phyloP scores from a whole-genome alignment of 2,113 vertebrate species.

The Anolis sagrei region DNA sequence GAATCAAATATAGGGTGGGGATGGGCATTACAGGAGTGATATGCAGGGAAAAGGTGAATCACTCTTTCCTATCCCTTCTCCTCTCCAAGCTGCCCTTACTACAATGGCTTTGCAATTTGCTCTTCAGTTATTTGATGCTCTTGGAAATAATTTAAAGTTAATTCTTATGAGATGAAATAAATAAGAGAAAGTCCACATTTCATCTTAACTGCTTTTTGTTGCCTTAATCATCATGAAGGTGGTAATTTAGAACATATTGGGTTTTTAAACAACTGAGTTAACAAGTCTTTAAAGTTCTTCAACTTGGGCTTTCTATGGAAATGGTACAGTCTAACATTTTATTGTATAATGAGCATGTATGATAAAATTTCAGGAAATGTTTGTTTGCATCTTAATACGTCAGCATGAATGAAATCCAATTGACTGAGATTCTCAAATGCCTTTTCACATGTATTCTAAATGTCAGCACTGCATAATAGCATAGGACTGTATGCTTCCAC shows the following conservation, averaged over 20 bases:
- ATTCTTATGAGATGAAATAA: constrained; percentile 24
- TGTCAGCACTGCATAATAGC: constrained; percentile 21
- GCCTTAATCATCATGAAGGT: background rate
- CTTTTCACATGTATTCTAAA: background rate
- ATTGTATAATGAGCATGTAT: constrained; percentile 32
- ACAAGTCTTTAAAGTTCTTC: constrained; percentile 12
- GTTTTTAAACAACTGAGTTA: background rate
- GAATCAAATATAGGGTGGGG: background rate
- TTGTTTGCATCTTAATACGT: constrained; percentile 63
- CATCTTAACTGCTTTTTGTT: background rate
- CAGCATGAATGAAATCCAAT: constrained; percentile 21
- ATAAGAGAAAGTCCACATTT: constrained; percentile 49
- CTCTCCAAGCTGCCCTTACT: background rate
- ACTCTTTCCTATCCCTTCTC: background rate
- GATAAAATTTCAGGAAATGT: constrained; percentile 18
- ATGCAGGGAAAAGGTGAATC: background rate
- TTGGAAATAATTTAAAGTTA: constrained; percentile 25
- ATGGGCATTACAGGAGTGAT: background rate
- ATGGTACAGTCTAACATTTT: background rate
- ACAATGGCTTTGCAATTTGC: background rate
- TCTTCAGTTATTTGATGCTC: background rate
- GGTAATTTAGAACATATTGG: background rate
- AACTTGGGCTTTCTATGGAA: constrained; percentile 3
- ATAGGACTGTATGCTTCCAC: constrained; percentile 2
- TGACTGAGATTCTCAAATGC: constrained; percentile 23